Evolutionary conservation across 2,113 vertebrate species (phyloP).

Genomic region (Poecilia latipinna): DNA sequence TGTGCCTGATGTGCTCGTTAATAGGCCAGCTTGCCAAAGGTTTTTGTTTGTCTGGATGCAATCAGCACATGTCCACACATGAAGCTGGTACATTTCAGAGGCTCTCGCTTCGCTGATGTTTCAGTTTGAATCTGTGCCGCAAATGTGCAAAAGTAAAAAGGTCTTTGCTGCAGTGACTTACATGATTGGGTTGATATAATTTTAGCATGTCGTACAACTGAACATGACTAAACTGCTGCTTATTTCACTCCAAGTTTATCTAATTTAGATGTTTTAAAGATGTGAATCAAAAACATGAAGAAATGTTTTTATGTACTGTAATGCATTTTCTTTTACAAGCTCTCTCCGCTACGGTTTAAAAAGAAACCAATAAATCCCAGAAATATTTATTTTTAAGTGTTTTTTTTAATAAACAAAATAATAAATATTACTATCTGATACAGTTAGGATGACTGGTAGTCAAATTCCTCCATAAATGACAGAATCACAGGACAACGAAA

Average conservation of each 20-base stretch:
- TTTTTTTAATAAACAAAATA: too few species aligned
- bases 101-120: background rate
- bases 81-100: constrained; percentile 12
- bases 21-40: constrained; percentile 36
- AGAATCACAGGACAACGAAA: too few species aligned
- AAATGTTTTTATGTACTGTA: background rate
- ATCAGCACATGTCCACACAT: constrained; percentile 31
- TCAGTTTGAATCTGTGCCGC: constrained; percentile 9
- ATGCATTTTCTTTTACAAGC: background rate
- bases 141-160: constrained; percentile 25
- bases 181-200: background rate
- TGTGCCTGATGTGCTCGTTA: constrained; percentile 19
- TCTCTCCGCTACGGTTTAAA: background rate
- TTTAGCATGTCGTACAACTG: background rate
- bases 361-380: background rate
- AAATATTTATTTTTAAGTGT: background rate
- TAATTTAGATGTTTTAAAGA: too few species aligned
- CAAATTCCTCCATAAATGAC: too few species aligned
- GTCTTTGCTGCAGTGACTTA: background rate
- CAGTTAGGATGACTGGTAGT: too few species aligned
- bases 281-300: too few species aligned
- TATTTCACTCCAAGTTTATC: too few species aligned
- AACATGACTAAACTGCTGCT: too few species aligned
- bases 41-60: constrained; percentile 24
- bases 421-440: too few species aligned